Percentiles rank a stretch among this genome's conserved stretches.
Conservation (phyloP, 2,797 vertebrate species). For the Sparidentex hasta region DNA sequence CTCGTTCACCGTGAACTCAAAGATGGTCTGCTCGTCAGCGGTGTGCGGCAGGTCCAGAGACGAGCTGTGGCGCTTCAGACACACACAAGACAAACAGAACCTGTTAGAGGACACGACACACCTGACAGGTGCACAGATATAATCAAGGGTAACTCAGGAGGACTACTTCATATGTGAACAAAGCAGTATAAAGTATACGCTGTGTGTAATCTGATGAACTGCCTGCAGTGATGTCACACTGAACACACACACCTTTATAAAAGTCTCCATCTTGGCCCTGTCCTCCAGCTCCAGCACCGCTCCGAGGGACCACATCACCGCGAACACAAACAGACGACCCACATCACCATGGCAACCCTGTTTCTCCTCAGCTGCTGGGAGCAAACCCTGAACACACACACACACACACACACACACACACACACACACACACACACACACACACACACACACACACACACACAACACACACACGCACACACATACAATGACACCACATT, state of each 20-base stretch:
- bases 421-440: too few species aligned
- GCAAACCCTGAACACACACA: slow-evolving; percentile 81
- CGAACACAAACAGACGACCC: slow-evolving; percentile 86
- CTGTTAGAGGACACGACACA: neutral
- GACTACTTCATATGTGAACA: too few species aligned
- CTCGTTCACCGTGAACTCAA: slow-evolving; percentile 86
- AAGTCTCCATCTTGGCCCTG: slow-evolving; percentile 88
- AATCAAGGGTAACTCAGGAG: neutral
- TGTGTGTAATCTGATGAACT: too few species aligned
- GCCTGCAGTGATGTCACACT: too few species aligned
- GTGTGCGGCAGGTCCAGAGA: slow-evolving; percentile 84
- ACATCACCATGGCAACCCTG: slow-evolving; percentile 75
- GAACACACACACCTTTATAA: slow-evolving; percentile 72
- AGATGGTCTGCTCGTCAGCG: slow-evolving; percentile 85
- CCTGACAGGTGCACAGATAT: neutral
- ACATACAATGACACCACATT: too few species aligned
- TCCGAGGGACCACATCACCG: slow-evolving; percentile 90
- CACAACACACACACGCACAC: too few species aligned
- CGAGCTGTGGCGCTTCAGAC: slow-evolving; percentile 66
- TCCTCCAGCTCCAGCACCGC: slow-evolving; percentile 89
- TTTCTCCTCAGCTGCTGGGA: slow-evolving; percentile 82
- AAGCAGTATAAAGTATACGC: too few species aligned
- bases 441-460: too few species aligned
- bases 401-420: neutral
- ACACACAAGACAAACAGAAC: neutral